A percentile compares a stretch with the other conserved stretches of the same genome.
phyloP scores from a whole-genome alignment of 2,797 vertebrate genomes.

The Podargus strigoides region DNA sequence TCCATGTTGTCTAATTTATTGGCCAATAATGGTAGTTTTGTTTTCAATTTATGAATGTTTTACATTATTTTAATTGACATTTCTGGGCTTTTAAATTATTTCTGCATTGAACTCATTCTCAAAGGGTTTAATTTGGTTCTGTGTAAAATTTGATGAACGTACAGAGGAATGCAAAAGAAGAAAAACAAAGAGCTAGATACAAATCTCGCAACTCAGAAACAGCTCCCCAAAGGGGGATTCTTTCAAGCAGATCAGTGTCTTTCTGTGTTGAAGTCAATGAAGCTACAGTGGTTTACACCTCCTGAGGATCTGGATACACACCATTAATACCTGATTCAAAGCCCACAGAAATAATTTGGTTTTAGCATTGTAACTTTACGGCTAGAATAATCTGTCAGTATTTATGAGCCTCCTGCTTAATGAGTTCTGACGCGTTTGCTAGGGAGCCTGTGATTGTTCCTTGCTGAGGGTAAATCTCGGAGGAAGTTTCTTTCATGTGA shows the following conservation, averaged over 20 bases:
- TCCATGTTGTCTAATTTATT: background rate
- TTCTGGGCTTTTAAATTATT: slow-evolving; percentile 16
- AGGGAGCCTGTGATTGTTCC: background rate
- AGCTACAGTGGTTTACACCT: background rate
- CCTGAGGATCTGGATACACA: slow-evolving; percentile 29
- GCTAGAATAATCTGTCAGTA: slow-evolving; percentile 6
- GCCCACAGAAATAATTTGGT: slow-evolving; percentile 6
- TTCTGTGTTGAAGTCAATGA: slow-evolving; percentile 2
- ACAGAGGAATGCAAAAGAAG: background rate
- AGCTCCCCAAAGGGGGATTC: background rate
- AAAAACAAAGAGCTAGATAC: slow-evolving; percentile 19
- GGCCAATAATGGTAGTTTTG: background rate
- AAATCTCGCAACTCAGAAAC: background rate
- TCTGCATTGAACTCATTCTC: background rate
- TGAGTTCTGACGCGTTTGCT: background rate
- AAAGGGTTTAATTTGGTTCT: slow-evolving; percentile 23
- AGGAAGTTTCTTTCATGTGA: background rate
- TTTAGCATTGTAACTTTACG: background rate
- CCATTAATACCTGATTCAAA: slow-evolving; percentile 29
- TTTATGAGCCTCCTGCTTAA: slow-evolving; percentile 26
- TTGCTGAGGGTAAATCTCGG: background rate
- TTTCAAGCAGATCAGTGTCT: slow-evolving; percentile 28
- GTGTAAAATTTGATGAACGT: slow-evolving; percentile 18
- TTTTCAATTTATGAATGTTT: slow-evolving; percentile 34
- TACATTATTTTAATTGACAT: slow-evolving; percentile 39